Evolutionary conservation across 2,888 invertebrate species (phyloP).

Genomic region (Hipparchia sbordonii): DNA sequence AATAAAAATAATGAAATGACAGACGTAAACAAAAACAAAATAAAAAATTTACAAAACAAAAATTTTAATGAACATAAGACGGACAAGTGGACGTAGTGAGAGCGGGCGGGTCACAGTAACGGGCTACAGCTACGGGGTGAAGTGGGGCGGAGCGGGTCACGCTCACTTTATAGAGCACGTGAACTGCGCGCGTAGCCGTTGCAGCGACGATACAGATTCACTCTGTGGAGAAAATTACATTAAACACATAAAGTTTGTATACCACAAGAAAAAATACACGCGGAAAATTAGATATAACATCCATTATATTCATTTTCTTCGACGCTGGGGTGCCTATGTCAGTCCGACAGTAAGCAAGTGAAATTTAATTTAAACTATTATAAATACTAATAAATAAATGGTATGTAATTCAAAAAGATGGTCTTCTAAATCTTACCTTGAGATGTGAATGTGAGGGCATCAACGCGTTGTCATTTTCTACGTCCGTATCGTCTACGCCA

Average conservation of each 20-base stretch:
- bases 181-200: slow-evolving; percentile 70
- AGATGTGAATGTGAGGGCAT: slow-evolving; percentile 39
- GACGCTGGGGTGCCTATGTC: too few species aligned
- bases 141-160: slow-evolving; percentile 21
- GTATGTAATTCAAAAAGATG: too few species aligned
- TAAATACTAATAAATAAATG: too few species aligned
- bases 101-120: neutral
- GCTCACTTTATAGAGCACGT: slow-evolving; percentile 70
- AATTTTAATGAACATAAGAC: neutral
- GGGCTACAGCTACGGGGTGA: slow-evolving; percentile 4
- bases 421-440: neutral
- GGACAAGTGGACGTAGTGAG: slow-evolving; percentile 10
- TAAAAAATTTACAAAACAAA: too few species aligned
- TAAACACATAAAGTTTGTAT: neutral
- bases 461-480: slow-evolving; percentile 62
- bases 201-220: slow-evolving; percentile 54
- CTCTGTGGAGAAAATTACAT: slow-evolving; percentile 25
- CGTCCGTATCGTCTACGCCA: slow-evolving; percentile 44
- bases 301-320: too few species aligned
- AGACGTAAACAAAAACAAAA: neutral
- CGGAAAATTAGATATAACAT: too few species aligned
- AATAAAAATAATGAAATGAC: neutral
- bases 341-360: too few species aligned
- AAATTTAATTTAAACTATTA: too few species aligned
- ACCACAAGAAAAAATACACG: too few species aligned